Conservation (phyloP, 1,140 invertebrate genomes). For the Sipha flava region DNA sequence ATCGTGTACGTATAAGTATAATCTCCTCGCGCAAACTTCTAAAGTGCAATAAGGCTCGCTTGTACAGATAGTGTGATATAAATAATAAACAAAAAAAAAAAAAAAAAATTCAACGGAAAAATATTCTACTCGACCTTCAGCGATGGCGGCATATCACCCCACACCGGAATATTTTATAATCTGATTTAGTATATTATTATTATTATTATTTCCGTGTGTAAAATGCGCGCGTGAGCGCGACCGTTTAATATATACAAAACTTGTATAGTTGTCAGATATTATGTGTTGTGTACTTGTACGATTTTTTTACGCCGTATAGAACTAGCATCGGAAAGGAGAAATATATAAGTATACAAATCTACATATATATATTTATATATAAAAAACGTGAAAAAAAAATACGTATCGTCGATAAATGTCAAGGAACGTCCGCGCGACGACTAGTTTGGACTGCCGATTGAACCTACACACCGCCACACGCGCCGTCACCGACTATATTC, state of each 20-base stretch:
- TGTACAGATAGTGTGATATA: background rate
- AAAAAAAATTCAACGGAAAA: background rate
- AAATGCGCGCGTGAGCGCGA: background rate
- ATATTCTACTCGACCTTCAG: background rate
- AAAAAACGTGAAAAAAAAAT: no score
- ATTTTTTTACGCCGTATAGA: background rate
- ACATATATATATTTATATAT: no score
- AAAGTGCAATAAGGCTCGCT: background rate
- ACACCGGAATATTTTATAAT: background rate
- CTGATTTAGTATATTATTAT: background rate
- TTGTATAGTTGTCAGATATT: background rate
- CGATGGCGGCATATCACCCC: background rate
- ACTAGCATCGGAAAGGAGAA: background rate
- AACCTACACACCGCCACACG: background rate
- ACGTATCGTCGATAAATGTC: background rate
- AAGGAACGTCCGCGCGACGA: background rate
- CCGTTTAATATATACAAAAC: background rate
- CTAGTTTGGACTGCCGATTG: background rate
- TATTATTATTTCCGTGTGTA: background rate
- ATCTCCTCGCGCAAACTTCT: background rate
- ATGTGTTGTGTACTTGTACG: background rate
- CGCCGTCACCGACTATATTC: background rate
- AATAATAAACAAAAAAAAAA: no score
- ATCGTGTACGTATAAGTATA: background rate
- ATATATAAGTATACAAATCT: no score